Conservation (phyloP, 2,797 vertebrate genomes). For the Pristis pectinata region DNA sequence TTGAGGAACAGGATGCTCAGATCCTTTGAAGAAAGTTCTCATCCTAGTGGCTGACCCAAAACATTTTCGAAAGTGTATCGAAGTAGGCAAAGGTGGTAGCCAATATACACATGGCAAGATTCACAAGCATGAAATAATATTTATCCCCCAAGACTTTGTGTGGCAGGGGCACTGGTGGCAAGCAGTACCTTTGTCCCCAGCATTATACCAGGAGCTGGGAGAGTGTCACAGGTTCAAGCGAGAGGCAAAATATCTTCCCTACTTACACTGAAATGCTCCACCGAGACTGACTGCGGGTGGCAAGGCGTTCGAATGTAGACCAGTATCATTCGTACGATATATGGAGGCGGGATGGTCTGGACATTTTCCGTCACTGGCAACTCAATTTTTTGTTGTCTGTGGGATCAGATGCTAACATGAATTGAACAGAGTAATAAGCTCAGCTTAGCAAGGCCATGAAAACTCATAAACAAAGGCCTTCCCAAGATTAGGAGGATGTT, state of each 20-base stretch:
- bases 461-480: too few relatives aligned
- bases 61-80: background rate
- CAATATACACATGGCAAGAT: background rate
- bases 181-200: background rate
- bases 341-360: constrained; percentile 84
- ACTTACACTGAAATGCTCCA: constrained; percentile 75
- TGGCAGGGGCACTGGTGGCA: background rate
- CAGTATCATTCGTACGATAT: constrained; percentile 80
- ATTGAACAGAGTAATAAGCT: background rate
- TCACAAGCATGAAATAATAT: background rate
- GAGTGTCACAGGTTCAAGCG: too few relatives aligned
- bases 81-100: background rate
- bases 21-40: background rate
- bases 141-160: too few relatives aligned
- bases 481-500: too few relatives aligned
- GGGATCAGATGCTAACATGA: background rate
- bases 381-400: constrained; percentile 84
- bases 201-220: too few relatives aligned
- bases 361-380: constrained; percentile 79
- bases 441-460: too few relatives aligned
- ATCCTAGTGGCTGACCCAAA: background rate
- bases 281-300: constrained; percentile 72
- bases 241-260: background rate
- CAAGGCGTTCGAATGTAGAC: constrained; percentile 77
- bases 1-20: background rate